Evolutionary conservation across 1,140 invertebrate species (phyloP).

Genomic region (Drosophila sproati): DNA sequence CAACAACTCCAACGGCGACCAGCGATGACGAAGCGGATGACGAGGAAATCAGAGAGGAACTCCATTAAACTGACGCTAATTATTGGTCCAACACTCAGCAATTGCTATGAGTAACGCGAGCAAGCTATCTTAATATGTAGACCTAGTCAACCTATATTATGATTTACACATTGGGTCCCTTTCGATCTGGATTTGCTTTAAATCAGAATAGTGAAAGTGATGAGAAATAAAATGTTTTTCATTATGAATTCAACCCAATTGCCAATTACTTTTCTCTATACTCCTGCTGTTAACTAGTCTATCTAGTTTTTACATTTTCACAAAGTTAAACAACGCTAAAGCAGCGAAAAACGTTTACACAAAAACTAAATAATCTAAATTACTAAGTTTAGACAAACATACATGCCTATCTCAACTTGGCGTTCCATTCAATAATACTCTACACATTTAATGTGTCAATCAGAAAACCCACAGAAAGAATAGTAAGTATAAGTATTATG

Average conservation of each 20-base stretch:
- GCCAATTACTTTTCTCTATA: too few relatives aligned
- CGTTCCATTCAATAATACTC: too few relatives aligned
- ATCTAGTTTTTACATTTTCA: neutral
- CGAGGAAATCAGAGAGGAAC: constrained; percentile 81
- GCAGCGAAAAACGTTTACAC: too few relatives aligned
- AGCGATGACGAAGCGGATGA: constrained; percentile 77
- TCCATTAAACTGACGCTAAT: constrained; percentile 55
- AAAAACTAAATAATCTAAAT: too few relatives aligned
- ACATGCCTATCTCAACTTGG: too few relatives aligned
- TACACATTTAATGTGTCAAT: neutral
- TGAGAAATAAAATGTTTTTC: too few relatives aligned
- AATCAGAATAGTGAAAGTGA: too few relatives aligned
- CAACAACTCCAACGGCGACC: constrained; percentile 47
- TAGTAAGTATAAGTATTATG: constrained; percentile 3
- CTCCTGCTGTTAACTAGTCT: neutral
- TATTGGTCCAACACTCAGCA: neutral
- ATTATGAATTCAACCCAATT: neutral
- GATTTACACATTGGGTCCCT: too few relatives aligned
- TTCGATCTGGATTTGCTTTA: too few relatives aligned
- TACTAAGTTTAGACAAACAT: too few relatives aligned
- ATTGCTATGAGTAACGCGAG: constrained; percentile 15
- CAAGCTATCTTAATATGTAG: neutral
- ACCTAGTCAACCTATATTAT: neutral
- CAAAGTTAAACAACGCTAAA: too few relatives aligned
- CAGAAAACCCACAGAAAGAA: neutral